A percentile compares a stretch with the other conserved stretches of the same genome.
Conservation (phyloP, 2,797 vertebrate genomes). For the Saxicola maurus region DNA sequence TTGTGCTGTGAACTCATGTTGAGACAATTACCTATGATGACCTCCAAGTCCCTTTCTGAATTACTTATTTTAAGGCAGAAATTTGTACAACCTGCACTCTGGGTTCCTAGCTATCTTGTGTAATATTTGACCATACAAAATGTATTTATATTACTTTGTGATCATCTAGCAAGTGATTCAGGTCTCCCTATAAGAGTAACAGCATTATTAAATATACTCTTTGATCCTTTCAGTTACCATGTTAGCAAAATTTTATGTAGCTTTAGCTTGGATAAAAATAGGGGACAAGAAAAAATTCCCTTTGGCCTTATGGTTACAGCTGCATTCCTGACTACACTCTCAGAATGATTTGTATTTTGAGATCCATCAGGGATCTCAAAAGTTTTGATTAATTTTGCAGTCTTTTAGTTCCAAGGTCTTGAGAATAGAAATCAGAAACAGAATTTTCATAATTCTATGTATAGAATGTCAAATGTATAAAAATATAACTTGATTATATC, state of each 20-base stretch:
- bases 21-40: not conserved
- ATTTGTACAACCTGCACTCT: not conserved
- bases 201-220: not conserved
- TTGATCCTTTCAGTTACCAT: not conserved
- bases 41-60: not conserved
- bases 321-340: not conserved
- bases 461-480: not conserved
- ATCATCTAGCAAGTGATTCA: not conserved
- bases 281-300: not conserved
- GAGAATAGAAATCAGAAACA: not conserved
- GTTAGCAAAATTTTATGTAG: not conserved
- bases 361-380: not conserved
- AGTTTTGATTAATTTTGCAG: not conserved
- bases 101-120: not conserved
- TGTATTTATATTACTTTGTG: not conserved
- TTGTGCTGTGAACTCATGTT: not conserved
- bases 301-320: not conserved
- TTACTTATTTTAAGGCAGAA: not conserved
- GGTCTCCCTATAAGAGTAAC: not conserved
- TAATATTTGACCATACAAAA: not conserved
- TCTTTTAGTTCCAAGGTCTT: not conserved
- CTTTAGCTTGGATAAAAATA: not conserved
- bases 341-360: not conserved
- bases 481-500: not conserved
- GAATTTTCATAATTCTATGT: not conserved